Conservation (phyloP, 2,888 invertebrate species). For the Punctoribates punctum region DNA sequence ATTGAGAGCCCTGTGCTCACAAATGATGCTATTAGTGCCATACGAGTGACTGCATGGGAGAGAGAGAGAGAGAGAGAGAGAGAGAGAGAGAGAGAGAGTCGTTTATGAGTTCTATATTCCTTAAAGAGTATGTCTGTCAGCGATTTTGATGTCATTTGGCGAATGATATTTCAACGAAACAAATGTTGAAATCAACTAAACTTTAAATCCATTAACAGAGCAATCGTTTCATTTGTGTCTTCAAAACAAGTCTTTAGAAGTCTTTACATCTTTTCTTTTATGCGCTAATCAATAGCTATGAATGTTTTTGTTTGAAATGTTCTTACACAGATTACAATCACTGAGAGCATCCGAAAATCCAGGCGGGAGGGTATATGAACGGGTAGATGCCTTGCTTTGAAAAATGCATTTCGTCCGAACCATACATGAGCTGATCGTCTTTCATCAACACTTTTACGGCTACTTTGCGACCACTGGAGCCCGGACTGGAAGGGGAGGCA, state of each 20-base stretch:
- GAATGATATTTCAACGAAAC: not conserved
- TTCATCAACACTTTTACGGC: slow-evolving; percentile 87
- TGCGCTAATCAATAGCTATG: not conserved
- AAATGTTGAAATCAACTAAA: not conserved
- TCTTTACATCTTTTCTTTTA: not conserved
- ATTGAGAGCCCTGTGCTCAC: not conserved
- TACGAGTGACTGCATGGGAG: too few species aligned
- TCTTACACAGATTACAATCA: not conserved
- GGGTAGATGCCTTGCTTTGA: slow-evolving; percentile 14
- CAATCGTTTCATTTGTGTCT: not conserved
- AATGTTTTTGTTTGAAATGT: not conserved
- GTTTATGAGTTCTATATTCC: not conserved
- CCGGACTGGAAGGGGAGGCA: slow-evolving; percentile 26
- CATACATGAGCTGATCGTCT: slow-evolving; percentile 62
- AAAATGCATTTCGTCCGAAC: slow-evolving; percentile 51
- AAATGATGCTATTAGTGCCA: too few species aligned
- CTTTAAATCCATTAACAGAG: not conserved
- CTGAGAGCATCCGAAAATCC: slow-evolving; percentile 30
- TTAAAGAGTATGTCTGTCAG: too few species aligned
- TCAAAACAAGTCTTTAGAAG: not conserved
- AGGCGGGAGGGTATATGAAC: slow-evolving; percentile 22
- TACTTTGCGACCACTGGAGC: slow-evolving; percentile 66
- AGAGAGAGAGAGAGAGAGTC: slow-evolving; percentile 5
- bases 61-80: too few species aligned
- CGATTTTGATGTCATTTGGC: slow-evolving; percentile 10